A percentile compares a stretch with the other conserved stretches of the same genome.
Conservation (phyloP, 2,888 invertebrate genomes). For the Odontocolon sp. region DNA sequence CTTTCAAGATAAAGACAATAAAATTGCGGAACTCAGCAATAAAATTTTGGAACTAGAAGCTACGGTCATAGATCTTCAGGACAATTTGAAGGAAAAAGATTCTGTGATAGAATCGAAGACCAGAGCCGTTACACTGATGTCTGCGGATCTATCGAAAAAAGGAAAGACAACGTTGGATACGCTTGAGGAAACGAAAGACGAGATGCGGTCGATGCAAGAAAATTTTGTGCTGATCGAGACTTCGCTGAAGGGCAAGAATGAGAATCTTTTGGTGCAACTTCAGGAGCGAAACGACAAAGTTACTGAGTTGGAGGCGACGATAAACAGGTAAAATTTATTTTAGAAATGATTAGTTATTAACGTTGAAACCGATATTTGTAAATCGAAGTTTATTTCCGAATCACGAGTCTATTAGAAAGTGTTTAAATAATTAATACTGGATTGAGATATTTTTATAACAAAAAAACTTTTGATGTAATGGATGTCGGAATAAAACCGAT, state of each 20-base stretch:
- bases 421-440: background rate
- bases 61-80: constrained; percentile 90
- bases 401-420: too few species aligned
- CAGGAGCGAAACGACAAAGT: constrained; percentile 84
- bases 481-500: background rate
- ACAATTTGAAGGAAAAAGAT: constrained; percentile 91
- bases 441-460: too few species aligned
- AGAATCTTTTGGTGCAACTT: constrained; percentile 82
- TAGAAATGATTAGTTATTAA: background rate
- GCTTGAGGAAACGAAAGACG: constrained; percentile 90
- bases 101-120: constrained; percentile 91
- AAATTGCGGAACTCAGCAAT: constrained; percentile 85
- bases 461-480: constrained; percentile 1
- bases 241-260: constrained; percentile 87
- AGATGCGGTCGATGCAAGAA: constrained; percentile 91
- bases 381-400: too few species aligned
- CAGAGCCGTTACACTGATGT: constrained; percentile 89
- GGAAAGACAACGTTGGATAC: constrained; percentile 88
- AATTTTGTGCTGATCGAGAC: constrained; percentile 88
- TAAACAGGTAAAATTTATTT: constrained; percentile 75
- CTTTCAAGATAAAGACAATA: constrained; percentile 85
- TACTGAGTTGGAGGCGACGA: constrained; percentile 83
- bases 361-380: too few species aligned
- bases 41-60: constrained; percentile 89
- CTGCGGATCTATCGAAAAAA: constrained; percentile 87